Evolutionary conservation across 2,113 vertebrate species (phyloP).

Genomic region (Mustelus asterias): DNA sequence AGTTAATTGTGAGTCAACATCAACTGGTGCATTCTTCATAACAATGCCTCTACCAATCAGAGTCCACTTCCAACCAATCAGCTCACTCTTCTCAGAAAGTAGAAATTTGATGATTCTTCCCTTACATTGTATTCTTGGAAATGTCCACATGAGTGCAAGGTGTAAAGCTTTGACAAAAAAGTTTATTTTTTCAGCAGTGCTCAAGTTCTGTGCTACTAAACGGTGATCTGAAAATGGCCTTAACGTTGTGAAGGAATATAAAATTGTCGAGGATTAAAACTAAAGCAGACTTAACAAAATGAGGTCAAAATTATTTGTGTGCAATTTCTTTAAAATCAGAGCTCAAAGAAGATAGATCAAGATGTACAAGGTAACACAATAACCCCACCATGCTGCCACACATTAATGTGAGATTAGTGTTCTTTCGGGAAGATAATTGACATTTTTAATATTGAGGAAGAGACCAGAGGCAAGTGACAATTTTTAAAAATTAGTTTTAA

Average conservation of each 20-base stretch:
- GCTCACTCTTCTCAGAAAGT: too few species aligned
- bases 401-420: not conserved
- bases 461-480: not conserved
- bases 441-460: slow-evolving; percentile 7
- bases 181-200: too few species aligned
- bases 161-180: too few species aligned
- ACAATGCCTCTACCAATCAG: too few species aligned
- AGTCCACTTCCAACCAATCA: too few species aligned
- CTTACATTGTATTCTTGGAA: too few species aligned
- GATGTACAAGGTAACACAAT: not conserved
- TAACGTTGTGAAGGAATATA: not conserved
- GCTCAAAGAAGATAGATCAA: not conserved
- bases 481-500: not conserved
- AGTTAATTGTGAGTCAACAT: too few species aligned
- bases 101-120: too few species aligned
- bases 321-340: not conserved
- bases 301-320: not conserved
- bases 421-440: not conserved
- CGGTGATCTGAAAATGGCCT: not conserved
- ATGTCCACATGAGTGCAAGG: too few species aligned
- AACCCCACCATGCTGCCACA: not conserved
- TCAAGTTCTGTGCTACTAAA: not conserved
- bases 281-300: not conserved
- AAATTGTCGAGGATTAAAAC: not conserved
- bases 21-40: too few species aligned